Percentiles rank a stretch among this genome's conserved stretches.
phyloP scores from a whole-genome alignment of 2,888 invertebrate species.

The Cheilosia variabilis region DNA sequence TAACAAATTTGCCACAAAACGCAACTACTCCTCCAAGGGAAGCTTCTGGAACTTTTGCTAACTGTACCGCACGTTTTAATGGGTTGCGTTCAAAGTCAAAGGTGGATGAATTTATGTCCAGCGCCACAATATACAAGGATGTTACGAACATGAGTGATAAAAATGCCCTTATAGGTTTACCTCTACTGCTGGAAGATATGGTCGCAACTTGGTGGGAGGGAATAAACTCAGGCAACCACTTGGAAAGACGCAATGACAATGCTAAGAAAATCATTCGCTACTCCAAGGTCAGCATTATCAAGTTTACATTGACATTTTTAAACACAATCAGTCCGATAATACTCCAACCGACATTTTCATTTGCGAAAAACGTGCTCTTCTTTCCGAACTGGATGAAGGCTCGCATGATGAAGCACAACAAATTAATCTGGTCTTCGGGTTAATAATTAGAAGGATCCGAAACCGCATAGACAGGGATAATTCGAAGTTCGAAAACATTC shows the following conservation, averaged over 20 bases:
- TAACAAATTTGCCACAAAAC: too few relatives aligned
- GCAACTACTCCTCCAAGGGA: too few relatives aligned
- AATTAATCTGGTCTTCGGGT: not conserved
- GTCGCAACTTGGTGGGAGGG: constrained; percentile 11
- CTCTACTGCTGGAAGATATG: constrained; percentile 1
- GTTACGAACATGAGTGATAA: not conserved
- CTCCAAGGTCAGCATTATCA: constrained; percentile 15
- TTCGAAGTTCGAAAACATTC: not conserved
- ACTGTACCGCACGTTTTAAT: too few relatives aligned
- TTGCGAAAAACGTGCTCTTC: not conserved
- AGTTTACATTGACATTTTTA: constrained; percentile 11
- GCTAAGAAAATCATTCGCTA: constrained; percentile 8
- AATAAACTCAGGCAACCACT: not conserved
- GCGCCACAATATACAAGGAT: not conserved
- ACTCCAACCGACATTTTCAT: not conserved
- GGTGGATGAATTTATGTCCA: not conserved
- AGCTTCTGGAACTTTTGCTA: too few relatives aligned
- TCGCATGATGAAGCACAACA: not conserved
- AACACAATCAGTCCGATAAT: not conserved
- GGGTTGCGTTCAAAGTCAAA: not conserved
- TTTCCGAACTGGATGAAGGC: not conserved
- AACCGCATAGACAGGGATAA: not conserved
- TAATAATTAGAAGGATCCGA: not conserved
- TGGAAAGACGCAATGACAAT: constrained; percentile 10
- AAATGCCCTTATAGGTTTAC: constrained; percentile 10